Evolutionary conservation across 2,888 invertebrate species (phyloP).

Genomic region (Zonitis immaculata): DNA sequence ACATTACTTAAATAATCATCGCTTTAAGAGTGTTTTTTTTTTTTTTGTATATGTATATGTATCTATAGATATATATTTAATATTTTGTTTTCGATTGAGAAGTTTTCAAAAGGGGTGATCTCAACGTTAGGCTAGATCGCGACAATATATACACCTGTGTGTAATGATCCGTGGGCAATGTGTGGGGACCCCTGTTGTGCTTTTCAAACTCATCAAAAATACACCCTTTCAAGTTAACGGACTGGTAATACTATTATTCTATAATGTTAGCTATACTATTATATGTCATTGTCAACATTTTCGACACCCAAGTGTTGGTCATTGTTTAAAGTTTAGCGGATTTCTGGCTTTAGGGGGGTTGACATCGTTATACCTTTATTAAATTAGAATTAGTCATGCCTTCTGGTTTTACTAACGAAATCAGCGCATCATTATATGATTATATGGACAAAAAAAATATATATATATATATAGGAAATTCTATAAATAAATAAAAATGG

Average conservation of each 20-base stretch:
- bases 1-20: constrained; percentile 7
- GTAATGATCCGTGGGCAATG: constrained; percentile 45
- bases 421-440: constrained; percentile 11
- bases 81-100: constrained; percentile 6
- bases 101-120: constrained; percentile 12
- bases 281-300: constrained; percentile 37
- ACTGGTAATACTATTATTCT: constrained; percentile 37
- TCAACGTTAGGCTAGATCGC: constrained; percentile 19
- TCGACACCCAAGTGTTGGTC: constrained; percentile 28
- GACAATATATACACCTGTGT: constrained; percentile 43
- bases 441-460: neutral
- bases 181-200: constrained; percentile 42
- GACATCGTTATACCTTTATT: constrained; percentile 33
- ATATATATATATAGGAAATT: too few species aligned
- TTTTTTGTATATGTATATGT: too few species aligned
- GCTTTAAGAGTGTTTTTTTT: neutral
- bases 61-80: too few species aligned
- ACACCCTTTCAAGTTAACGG: constrained; percentile 38
- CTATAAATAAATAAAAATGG: neutral
- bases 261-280: constrained; percentile 33
- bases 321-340: constrained; percentile 33
- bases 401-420: constrained; percentile 11
- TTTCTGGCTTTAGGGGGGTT: constrained; percentile 28
- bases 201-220: constrained; percentile 38
- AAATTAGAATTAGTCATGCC: constrained; percentile 36